Base-by-base conservation (phyloP, 1,140 invertebrate species). In the Apis cerana region DNA sequence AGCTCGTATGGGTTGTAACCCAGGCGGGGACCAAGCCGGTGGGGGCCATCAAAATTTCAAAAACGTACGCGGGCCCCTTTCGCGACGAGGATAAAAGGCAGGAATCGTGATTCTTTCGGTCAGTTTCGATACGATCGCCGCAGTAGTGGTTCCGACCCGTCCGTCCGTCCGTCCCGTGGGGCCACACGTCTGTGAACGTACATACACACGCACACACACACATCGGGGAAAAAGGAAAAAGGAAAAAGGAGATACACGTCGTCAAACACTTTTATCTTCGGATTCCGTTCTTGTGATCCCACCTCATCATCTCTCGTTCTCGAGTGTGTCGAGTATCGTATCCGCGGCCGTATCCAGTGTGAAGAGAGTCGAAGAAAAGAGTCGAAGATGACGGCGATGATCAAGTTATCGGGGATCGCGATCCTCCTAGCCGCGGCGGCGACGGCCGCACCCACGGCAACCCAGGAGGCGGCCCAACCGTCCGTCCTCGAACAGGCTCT, bases 11-110 rank as follows among this genome's bases (percentile, higher is more conserved):
- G 80, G 59, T 88, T 85, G 86, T 83, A 88, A 88, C 75, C 75
- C 81, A 64, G 85, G 84, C 78, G 80, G 79, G 76, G 95, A 94
- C 64, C 95, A 94, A 78, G 13, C 71, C 96, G 96, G 90, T 97
- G 97, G 96, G 97, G 96, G 92, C 96, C 96, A 94, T 95, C 95
- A 90, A 95, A 94, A 94, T 94, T 94, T 94, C 93, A 94, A 94
- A 94, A 94, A 94, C 93, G 94, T 94, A 94, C 92, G 91, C 93
- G 92, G 93, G 88, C 93, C 93, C 93, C 93, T 93, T 94, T 94
- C 93, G 93, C 93, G 93, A 91, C 87, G 91, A 93, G 93, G 93
- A 94, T 94, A 94, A 94, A 94, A 94, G 93, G 92, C 93, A 93
- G 93, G 90, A 92, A 89, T 93, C 93, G 92, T 89, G 92, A 93